These are phyloP conservation scores for Pelosia muscerda DNA, from an alignment of 2,888 invertebrate species.

Conservation along the genomic window DNA sequence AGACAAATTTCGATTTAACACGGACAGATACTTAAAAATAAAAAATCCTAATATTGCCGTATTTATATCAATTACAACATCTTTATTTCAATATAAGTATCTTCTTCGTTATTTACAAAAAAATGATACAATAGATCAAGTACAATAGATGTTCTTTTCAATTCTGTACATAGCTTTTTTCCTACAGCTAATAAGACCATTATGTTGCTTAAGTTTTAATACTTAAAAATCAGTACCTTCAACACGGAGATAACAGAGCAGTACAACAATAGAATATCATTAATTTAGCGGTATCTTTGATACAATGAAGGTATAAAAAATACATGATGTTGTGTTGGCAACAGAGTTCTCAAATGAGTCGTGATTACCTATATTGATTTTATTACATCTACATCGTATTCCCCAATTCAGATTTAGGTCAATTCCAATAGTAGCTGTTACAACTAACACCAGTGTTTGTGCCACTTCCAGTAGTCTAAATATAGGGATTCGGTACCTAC, in stretches of 20 bases:
- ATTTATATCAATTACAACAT: conserved; percentile 12
- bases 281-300: conserved; percentile 5
- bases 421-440: conserved; percentile 35
- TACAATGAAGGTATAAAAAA: neutral
- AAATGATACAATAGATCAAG: conserved; percentile 11
- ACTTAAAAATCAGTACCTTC: conserved; percentile 32
- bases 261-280: conserved; percentile 20
- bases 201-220: conserved; percentile 24
- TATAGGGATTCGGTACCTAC: conserved; percentile 25
- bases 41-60: neutral
- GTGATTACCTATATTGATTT: neutral
- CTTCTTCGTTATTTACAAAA: conserved; percentile 20
- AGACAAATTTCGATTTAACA: conserved; percentile 6
- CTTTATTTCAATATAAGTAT: conserved; percentile 17
- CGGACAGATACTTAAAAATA: neutral
- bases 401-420: conserved; percentile 4
- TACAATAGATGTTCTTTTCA: conserved; percentile 14
- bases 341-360: neutral
- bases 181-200: conserved; percentile 34
- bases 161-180: conserved; percentile 26
- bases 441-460: conserved; percentile 25
- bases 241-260: conserved; percentile 29
- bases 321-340: neutral
- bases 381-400: neutral
- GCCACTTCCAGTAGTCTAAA: conserved; percentile 24